These are phyloP conservation scores for Misgurnus mizolepis DNA, from an alignment of 2,113 vertebrate genomes.

Conservation along the genomic window DNA sequence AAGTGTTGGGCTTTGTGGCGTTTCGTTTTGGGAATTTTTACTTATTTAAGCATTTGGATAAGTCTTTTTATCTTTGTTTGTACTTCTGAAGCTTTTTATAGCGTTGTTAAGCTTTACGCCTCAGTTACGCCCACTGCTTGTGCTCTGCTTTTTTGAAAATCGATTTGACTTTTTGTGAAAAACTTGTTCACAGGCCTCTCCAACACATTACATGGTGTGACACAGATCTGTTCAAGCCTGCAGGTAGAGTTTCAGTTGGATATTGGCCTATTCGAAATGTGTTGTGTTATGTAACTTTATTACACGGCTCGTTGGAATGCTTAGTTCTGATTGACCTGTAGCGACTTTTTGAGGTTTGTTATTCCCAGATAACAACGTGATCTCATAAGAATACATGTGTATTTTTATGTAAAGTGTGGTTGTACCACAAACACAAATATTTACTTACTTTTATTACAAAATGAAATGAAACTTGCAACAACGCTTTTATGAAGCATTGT, in stretches of 20 bases:
- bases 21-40: not conserved
- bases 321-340: too few relatives aligned
- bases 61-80: not conserved
- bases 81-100: not conserved
- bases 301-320: not conserved
- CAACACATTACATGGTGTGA: constrained; percentile 17
- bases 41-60: not conserved
- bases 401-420: too few relatives aligned
- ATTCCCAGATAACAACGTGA: too few relatives aligned
- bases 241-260: not conserved
- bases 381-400: too few relatives aligned
- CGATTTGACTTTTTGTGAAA: not conserved
- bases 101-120: not conserved
- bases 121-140: not conserved
- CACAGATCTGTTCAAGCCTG: constrained; percentile 7
- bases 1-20: not conserved
- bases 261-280: not conserved
- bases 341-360: too few relatives aligned
- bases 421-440: too few relatives aligned
- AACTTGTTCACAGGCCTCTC: constrained; percentile 1
- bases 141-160: not conserved
- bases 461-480: too few relatives aligned
- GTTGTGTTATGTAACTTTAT: not conserved
- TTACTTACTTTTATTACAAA: too few relatives aligned
- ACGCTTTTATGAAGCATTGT: too few relatives aligned